Percentiles rank a stretch among this genome's conserved stretches.
phyloP scores from a whole-genome alignment of 2,113 vertebrate species.

The Apeltes quadracus region DNA sequence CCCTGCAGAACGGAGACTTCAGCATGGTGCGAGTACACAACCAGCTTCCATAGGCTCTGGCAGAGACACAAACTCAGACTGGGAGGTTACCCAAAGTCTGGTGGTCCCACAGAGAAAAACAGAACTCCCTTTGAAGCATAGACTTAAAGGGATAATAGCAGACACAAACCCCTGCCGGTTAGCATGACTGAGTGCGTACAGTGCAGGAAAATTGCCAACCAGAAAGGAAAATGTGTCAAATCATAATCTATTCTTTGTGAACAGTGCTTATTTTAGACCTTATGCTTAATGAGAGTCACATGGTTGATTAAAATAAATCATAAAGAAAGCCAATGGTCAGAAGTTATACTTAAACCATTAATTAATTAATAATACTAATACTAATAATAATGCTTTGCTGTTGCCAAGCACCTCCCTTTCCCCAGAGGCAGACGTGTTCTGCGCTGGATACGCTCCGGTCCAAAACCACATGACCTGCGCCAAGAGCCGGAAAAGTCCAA shows the following conservation, averaged over 20 bases:
- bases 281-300: background rate
- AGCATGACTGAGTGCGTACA: slow-evolving; percentile 4
- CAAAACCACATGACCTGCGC: slow-evolving; percentile 68
- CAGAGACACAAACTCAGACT: slow-evolving; percentile 40
- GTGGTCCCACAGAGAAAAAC: slow-evolving; percentile 18
- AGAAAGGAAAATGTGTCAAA: background rate
- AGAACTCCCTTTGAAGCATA: slow-evolving; percentile 14
- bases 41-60: slow-evolving; percentile 14
- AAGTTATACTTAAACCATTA: background rate
- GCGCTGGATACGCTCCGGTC: slow-evolving; percentile 41
- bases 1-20: background rate
- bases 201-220: background rate
- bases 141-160: slow-evolving; percentile 26
- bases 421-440: slow-evolving; percentile 8
- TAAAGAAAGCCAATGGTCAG: slow-evolving; percentile 4
- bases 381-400: slow-evolving; percentile 16
- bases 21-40: slow-evolving; percentile 5
- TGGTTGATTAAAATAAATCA: slow-evolving; percentile 23
- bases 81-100: slow-evolving; percentile 47
- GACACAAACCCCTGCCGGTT: slow-evolving; percentile 17
- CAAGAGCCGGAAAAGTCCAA: slow-evolving; percentile 76
- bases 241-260: slow-evolving; percentile 3
- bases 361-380: too few species aligned
- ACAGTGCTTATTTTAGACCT: slow-evolving; percentile 5
- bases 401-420: slow-evolving; percentile 8